Conservation (phyloP, 1,140 invertebrate species). For the Nylanderia fulva region DNA sequence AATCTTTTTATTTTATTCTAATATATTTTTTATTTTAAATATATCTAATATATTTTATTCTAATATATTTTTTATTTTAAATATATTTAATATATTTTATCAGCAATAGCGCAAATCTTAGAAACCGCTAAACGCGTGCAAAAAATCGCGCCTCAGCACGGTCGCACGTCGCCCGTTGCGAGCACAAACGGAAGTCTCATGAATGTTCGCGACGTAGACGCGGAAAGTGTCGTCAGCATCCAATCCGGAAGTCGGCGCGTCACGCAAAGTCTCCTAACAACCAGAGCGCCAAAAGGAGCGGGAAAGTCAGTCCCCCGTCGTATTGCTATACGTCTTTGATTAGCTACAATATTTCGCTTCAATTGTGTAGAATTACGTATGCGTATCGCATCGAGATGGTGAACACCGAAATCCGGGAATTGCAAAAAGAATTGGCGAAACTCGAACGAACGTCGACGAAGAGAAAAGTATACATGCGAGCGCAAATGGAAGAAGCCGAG, state of each 20-base stretch:
- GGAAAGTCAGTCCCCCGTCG: constrained; percentile 47
- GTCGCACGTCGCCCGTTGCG: constrained; percentile 43
- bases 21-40: no score
- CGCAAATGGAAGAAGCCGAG: constrained; percentile 85
- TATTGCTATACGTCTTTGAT: neutral
- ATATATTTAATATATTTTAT: no score
- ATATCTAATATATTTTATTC: no score
- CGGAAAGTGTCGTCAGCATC: constrained; percentile 28
- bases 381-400: constrained; percentile 83
- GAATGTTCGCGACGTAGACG: constrained; percentile 1
- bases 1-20: no score
- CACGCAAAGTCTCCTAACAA: constrained; percentile 28
- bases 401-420: constrained; percentile 83
- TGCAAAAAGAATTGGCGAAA: constrained; percentile 78
- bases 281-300: neutral
- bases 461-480: constrained; percentile 81
- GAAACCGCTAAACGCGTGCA: constrained; percentile 67
- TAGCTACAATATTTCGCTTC: neutral
- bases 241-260: constrained; percentile 31
- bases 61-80: no score
- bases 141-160: constrained; percentile 42
- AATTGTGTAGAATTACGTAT: constrained; percentile 69
- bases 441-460: constrained; percentile 76
- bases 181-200: constrained; percentile 62
- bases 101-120: constrained; percentile 70